Conservation (phyloP, 2,888 invertebrate species). For the Brenthis hecate region DNA sequence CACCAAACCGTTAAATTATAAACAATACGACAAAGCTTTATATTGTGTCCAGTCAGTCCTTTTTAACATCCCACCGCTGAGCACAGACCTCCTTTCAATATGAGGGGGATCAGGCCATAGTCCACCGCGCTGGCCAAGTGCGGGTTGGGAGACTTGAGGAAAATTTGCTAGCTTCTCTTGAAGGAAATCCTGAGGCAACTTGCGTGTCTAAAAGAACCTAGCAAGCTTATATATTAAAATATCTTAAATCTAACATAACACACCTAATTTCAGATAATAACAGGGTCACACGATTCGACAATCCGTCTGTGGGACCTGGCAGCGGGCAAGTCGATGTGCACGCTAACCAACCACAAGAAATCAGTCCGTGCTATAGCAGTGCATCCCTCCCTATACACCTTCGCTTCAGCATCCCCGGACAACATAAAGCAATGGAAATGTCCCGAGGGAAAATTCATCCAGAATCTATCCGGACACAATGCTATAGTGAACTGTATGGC, state of each 20-base stretch:
- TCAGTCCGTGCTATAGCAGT: conserved; percentile 91
- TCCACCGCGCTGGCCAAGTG: no score
- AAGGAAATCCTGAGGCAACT: no score
- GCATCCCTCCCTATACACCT: conserved; percentile 93
- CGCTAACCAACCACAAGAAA: conserved; percentile 99
- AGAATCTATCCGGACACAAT: conserved; percentile 98
- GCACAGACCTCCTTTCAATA: no score
- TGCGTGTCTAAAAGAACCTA: no score
- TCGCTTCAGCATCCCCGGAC: conserved; percentile 98
- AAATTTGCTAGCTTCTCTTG: no score
- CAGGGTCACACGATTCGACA: conserved; percentile 97
- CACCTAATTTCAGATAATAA: conserved; percentile 85
- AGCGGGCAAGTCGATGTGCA: conserved; percentile 95
- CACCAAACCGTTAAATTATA: no score
- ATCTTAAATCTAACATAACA: not conserved
- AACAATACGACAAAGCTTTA: no score
- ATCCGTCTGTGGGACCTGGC: conserved; percentile 98
- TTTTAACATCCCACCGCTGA: no score
- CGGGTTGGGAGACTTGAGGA: no score
- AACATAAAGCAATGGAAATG: conserved; percentile 99
- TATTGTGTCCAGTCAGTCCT: no score
- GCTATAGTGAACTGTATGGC: conserved; percentile 98
- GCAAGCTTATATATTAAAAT: no score
- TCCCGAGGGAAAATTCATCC: conserved; percentile 98
- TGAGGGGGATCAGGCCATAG: no score